These are phyloP conservation scores for Centropristis striata DNA, from an alignment of 2,113 vertebrate species.

Conservation along the genomic window DNA sequence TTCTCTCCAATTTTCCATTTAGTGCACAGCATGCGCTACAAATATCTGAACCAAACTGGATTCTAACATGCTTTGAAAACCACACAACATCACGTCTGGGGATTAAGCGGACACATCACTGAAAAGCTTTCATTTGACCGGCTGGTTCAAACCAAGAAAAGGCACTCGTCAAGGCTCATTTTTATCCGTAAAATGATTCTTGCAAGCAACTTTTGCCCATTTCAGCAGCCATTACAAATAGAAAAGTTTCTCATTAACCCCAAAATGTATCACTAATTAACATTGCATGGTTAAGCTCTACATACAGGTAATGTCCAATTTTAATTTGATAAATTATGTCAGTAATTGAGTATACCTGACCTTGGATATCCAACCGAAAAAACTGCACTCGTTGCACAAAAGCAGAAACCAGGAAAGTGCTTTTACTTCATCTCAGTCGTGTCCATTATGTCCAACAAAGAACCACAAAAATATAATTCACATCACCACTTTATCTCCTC, in stretches of 20 bases:
- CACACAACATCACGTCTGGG: constrained; percentile 32
- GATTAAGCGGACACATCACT: constrained; percentile 26
- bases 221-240: neutral
- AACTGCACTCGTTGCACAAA: neutral
- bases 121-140: constrained; percentile 26
- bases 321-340: neutral
- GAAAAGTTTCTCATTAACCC: neutral
- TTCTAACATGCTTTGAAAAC: constrained; percentile 30
- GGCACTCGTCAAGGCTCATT: neutral
- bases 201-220: neutral
- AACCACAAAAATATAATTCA: constrained; percentile 18
- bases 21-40: constrained; percentile 52
- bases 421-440: constrained; percentile 12
- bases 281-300: neutral
- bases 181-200: neutral
- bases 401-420: constrained; percentile 17
- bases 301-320: neutral
- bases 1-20: constrained; percentile 71
- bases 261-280: neutral
- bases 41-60: constrained; percentile 56
- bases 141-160: constrained; percentile 4
- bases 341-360: constrained; percentile 13
- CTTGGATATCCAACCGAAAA: constrained; percentile 29
- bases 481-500: constrained; percentile 8
- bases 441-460: constrained; percentile 8